phyloP scores from a whole-genome alignment of 92 coral and sea anemone genomes.

The Porites rus region DNA sequence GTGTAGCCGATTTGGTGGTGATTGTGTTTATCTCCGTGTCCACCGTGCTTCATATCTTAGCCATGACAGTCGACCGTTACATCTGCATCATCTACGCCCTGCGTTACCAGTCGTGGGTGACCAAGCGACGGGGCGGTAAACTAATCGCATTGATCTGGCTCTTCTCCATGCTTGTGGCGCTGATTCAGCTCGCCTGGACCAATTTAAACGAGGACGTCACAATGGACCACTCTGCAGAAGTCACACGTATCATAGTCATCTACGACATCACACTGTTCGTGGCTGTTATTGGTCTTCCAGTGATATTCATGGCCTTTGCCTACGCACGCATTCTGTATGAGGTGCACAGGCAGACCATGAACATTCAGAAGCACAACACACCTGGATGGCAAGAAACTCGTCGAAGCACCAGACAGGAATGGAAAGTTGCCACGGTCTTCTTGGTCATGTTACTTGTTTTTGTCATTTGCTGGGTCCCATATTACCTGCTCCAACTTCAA shows the following conservation, averaged over 20 bases:
- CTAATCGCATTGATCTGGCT: conserved; percentile 64
- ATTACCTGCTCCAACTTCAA: conserved; percentile 57
- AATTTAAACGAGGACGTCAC: conserved; percentile 11
- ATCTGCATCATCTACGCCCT: conserved; percentile 77
- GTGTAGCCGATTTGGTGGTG: conserved; percentile 46
- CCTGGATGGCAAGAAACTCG: conserved; percentile 75
- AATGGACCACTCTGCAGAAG: conserved; percentile 28
- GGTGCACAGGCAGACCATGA: conserved; percentile 66
- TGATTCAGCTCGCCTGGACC: conserved; percentile 76
- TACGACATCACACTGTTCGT: conserved; percentile 68
- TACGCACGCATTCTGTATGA: conserved; percentile 70
- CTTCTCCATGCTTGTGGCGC: conserved; percentile 44
- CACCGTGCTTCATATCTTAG: conserved; percentile 73
- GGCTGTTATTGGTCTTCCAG: conserved; percentile 60
- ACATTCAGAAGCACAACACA: conserved; percentile 58
- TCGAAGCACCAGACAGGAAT: conserved; percentile 53
- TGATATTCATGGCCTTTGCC: conserved; percentile 63
- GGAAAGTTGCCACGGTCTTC: conserved; percentile 72
- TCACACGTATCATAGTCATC: conserved; percentile 3
- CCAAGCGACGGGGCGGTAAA: conserved; percentile 63
- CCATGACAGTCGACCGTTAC: conserved; percentile 83
- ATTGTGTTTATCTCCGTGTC: conserved; percentile 75
- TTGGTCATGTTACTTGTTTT: conserved; percentile 65
- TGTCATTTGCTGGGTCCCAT: conserved; percentile 76
- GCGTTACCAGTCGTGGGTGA: conserved; percentile 74